phyloP scores from a whole-genome alignment of 2,888 invertebrate genomes.

The Litoditis marina region DNA sequence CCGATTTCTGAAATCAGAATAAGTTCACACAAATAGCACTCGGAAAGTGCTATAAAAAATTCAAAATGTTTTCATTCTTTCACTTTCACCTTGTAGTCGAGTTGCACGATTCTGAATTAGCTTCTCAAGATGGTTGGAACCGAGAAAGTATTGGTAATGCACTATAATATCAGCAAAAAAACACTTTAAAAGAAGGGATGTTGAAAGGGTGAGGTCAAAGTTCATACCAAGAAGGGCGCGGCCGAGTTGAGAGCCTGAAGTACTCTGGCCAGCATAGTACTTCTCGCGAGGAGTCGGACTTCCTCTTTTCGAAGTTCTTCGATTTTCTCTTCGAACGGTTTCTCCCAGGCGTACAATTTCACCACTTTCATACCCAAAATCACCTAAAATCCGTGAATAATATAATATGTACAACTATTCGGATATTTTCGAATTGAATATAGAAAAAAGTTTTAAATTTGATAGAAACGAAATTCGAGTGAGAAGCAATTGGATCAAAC shows the following conservation, averaged over 20 bases:
- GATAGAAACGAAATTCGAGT: conserved; percentile 21
- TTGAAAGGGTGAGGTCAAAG: no score
- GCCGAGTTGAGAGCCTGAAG: conserved; percentile 32
- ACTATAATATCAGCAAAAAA: no score
- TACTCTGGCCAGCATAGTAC: conserved; percentile 16
- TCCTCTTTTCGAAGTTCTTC: conserved; percentile 8
- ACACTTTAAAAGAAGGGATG: neutral
- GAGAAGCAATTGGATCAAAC: no score
- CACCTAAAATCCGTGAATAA: no score
- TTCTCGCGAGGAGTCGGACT: neutral
- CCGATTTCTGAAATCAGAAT: conserved; percentile 5
- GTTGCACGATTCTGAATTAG: no score
- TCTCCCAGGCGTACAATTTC: conserved; percentile 16
- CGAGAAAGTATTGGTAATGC: no score
- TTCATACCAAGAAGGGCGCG: conserved; percentile 29
- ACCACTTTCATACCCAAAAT: conserved; percentile 22
- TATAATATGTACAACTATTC: no score
- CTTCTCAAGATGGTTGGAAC: no score
- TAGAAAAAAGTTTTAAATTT: no score
- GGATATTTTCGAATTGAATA: neutral
- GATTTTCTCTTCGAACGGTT: conserved; percentile 12
- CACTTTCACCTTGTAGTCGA: no score
- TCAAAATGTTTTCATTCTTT: no score
- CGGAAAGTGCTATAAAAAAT: conserved; percentile 12
- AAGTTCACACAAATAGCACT: no score